A percentile compares a stretch with the other conserved stretches of the same genome.
Evolutionary conservation across 1,140 invertebrate genomes (phyloP).

Genomic region (Hylaeus volcanicus): DNA sequence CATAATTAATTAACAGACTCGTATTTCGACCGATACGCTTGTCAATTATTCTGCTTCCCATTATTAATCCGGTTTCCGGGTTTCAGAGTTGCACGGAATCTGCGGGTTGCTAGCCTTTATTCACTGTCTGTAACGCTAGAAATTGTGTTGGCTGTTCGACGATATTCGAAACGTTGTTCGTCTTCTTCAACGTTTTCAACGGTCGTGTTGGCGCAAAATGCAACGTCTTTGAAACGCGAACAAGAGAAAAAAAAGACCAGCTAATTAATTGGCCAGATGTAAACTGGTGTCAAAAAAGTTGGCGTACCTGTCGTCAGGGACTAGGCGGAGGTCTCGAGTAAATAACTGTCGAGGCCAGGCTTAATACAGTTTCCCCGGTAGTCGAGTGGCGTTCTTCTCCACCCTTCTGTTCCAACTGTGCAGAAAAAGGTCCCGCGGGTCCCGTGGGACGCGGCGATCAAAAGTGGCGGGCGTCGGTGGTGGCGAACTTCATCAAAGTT

Average conservation of each 20-base stretch:
- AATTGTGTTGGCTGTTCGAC: not conserved
- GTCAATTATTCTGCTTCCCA: conserved; percentile 9
- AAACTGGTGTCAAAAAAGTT: no score
- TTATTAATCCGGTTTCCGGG: not conserved
- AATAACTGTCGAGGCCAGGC: not conserved
- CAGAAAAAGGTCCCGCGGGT: not conserved
- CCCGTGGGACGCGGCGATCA: not conserved
- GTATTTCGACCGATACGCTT: conserved; percentile 6
- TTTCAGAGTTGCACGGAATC: not conserved
- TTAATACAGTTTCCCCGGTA: conserved; percentile 4
- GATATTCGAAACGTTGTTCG: not conserved
- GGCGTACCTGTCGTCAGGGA: no score
- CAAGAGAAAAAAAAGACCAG: no score
- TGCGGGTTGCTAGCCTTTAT: not conserved
- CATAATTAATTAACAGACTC: conserved; percentile 24
- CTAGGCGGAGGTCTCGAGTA: not conserved
- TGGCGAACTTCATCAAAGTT: conserved; percentile 21
- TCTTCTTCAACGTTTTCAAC: no score
- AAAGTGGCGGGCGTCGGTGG: not conserved
- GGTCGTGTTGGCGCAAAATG: no score
- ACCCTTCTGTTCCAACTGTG: no score
- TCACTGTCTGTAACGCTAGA: not conserved
- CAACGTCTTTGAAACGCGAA: no score
- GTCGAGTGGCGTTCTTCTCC: not conserved
- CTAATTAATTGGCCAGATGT: no score